Conservation (phyloP, 2,888 invertebrate genomes). For the Drosophila mercatorum region DNA sequence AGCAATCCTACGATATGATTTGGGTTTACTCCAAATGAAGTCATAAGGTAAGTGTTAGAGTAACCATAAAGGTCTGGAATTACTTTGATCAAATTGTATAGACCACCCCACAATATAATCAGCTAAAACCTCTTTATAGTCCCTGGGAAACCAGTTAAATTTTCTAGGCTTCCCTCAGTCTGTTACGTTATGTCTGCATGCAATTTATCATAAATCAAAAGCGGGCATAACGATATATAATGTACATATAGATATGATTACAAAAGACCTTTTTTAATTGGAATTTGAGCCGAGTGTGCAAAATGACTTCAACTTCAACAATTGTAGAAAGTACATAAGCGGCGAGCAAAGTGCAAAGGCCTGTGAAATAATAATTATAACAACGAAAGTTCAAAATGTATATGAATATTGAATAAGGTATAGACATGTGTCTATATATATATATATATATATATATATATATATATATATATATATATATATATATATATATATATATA, state of each 20-base stretch:
- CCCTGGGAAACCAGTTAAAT: background rate
- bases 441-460: background rate
- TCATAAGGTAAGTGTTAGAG: too few species aligned
- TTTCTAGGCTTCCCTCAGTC: background rate
- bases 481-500: too few species aligned
- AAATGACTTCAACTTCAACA: conserved; percentile 4
- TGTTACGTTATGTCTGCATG: conserved; percentile 12
- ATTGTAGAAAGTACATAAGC: conserved; percentile 28
- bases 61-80: background rate
- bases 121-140: background rate
- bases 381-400: background rate
- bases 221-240: conserved; percentile 14
- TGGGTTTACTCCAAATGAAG: too few species aligned
- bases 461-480: too few species aligned
- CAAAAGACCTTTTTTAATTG: conserved; percentile 16
- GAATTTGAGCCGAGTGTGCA: conserved; percentile 18
- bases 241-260: conserved; percentile 23
- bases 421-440: background rate
- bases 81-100: background rate
- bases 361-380: conserved; percentile 15
- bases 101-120: background rate
- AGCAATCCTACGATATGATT: too few species aligned
- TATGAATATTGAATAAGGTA: background rate
- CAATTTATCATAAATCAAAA: conserved; percentile 21
- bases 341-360: conserved; percentile 6